Base-by-base conservation (phyloP, 2,113 vertebrate genomes). In the Argyrosomus japonicus region DNA sequence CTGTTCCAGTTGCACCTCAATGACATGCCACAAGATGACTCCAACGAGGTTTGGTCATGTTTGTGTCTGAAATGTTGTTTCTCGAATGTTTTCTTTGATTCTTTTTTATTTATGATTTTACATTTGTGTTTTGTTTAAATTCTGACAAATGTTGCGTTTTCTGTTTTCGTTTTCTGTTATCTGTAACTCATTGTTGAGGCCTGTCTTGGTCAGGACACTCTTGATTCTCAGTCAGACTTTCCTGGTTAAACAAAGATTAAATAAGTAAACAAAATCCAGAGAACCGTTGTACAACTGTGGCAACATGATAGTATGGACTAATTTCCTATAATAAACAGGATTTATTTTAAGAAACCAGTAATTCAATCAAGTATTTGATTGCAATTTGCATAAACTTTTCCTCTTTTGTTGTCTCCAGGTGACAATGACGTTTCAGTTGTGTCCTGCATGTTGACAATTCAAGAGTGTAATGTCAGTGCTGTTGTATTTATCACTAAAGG, bases 1-100 rank as follows among this genome's bases (percentile, higher is more conserved):
- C 93, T 97, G 74, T 98, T 98, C 91, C 96, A 97, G 90, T 92
- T 98, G 68, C 94, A 97, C 85, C 95, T 95, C 0, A 94, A 95
- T 0, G 96, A 97, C 88, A 92, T 93, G 61, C 95, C 94, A 1
- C 96, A 93, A 3, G 94, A 95, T 6, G 96, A 96, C 19, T 93
- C 95, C 82, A 97, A 94, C 63, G 97, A 97, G 96, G 96, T 97
- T 25, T 74, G 75, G 95, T 91, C 7, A 0, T 40, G 67, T 69
- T 51, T 58, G 18, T 47, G 11, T 45, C 21, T 47, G 32, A 47
- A 6, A 5, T 13, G 15, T 9, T 58, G 43, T 50, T 73, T 73
- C 9, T 8, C 60, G 9, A 4, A 27, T 27, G 5, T 25, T 48
- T 36, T 10, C 18, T 60, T 8, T 40, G 15, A 0, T 23, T 60